Percentiles rank a stretch among this genome's conserved stretches.
These are phyloP conservation scores for Orbicella faveolata DNA, from an alignment of 64 coral and sea anemone genomes.

Conservation along the genomic window DNA sequence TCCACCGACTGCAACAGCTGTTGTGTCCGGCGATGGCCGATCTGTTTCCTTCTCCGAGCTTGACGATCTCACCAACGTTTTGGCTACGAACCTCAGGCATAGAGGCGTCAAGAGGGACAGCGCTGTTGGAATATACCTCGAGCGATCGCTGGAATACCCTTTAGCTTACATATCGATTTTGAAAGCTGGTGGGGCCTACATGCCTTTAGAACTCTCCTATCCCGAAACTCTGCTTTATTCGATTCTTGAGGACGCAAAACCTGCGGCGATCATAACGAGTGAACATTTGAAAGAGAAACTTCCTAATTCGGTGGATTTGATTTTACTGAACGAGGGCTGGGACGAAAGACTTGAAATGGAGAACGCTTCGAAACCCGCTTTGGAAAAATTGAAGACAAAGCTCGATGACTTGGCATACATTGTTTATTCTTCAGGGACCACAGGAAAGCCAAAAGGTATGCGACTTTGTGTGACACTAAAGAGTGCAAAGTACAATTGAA, in stretches of 20 bases:
- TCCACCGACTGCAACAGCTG: slow-evolving; percentile 59
- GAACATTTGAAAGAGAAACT: slow-evolving; percentile 58
- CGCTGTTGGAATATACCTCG: slow-evolving; percentile 85
- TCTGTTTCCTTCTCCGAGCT: slow-evolving; percentile 72
- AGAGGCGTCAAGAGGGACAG: slow-evolving; percentile 64
- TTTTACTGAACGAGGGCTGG: slow-evolving; percentile 75
- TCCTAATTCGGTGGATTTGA: slow-evolving; percentile 47
- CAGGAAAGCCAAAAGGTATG: slow-evolving; percentile 89
- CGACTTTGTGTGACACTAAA: not conserved
- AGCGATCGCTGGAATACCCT: slow-evolving; percentile 81
- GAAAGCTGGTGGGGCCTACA: slow-evolving; percentile 86
- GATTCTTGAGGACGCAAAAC: slow-evolving; percentile 80
- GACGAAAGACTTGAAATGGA: slow-evolving; percentile 55
- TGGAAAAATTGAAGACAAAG: slow-evolving; percentile 12
- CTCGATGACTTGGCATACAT: slow-evolving; percentile 83
- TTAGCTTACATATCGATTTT: slow-evolving; percentile 69
- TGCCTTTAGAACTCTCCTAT: slow-evolving; percentile 87
- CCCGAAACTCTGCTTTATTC: slow-evolving; percentile 63
- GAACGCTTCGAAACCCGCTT: slow-evolving; percentile 35
- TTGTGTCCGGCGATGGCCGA: slow-evolving; percentile 79
- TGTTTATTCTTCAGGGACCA: slow-evolving; percentile 92
- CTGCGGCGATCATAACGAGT: slow-evolving; percentile 62
- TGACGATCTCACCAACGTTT: slow-evolving; percentile 61
- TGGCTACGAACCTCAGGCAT: slow-evolving; percentile 72
- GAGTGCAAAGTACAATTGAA: slow-evolving; percentile 16